A percentile compares a stretch with the other conserved stretches of the same genome.
Evolutionary conservation across 2,888 invertebrate species (phyloP).

Genomic region (Eilema sororculum): DNA sequence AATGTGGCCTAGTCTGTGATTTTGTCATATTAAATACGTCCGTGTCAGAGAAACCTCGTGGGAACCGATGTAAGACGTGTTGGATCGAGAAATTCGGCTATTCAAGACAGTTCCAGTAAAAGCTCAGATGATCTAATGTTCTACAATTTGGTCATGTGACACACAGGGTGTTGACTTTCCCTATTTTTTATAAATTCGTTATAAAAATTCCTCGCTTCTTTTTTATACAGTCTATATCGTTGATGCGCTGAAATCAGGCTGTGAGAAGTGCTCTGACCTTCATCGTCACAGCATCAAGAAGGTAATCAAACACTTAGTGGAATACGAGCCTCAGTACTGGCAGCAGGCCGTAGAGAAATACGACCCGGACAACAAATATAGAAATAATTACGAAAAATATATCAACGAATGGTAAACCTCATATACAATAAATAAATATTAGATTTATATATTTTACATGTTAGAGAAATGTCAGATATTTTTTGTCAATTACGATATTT

Average conservation of each 20-base stretch:
- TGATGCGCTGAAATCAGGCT: slow-evolving; percentile 78
- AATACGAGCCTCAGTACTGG: slow-evolving; percentile 73
- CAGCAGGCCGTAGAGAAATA: slow-evolving; percentile 73
- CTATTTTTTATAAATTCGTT: not conserved
- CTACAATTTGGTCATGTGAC: too few species aligned
- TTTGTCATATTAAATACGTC: too few species aligned
- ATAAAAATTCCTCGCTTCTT: too few species aligned
- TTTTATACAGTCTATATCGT: slow-evolving; percentile 72
- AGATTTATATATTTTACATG: not conserved
- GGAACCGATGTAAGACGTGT: too few species aligned
- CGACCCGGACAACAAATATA: slow-evolving; percentile 72
- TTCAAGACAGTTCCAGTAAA: too few species aligned
- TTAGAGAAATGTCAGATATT: not conserved
- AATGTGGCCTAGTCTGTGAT: too few species aligned
- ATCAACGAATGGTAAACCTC: slow-evolving; percentile 42
- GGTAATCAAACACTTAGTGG: slow-evolving; percentile 74
- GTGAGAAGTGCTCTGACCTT: slow-evolving; percentile 69
- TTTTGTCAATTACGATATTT: slow-evolving; percentile 8
- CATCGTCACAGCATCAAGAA: slow-evolving; percentile 71
- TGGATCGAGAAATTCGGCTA: too few species aligned
- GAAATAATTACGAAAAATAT: slow-evolving; percentile 73
- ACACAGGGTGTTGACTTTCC: too few species aligned
- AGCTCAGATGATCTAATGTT: too few species aligned
- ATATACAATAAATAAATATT: not conserved
- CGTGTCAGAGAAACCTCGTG: too few species aligned